Base-by-base conservation (phyloP, 2,113 vertebrate genomes). In the Nycticebus coucang region DNA sequence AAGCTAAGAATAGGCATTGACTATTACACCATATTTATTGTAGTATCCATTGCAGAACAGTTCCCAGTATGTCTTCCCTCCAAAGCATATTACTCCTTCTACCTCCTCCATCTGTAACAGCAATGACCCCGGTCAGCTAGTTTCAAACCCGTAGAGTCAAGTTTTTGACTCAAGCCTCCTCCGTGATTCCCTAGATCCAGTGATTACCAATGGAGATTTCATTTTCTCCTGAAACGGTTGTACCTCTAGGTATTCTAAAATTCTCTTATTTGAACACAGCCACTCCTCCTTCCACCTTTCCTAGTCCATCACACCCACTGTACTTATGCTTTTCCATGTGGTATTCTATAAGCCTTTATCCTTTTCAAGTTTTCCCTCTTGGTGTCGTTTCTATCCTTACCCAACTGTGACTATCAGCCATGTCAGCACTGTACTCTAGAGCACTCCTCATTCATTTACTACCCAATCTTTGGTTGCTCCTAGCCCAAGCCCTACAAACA, bases 91-190 rank as follows among this genome's bases (percentile, higher is more conserved):
- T 85, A 57, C 53, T 89, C 37, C 53, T 93, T 77, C n/a, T 77
- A 24, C 28, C 2, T 89, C 85, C 18, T 84, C 37, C 15, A 64
- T 50, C 33, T 68, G 50, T 75, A 81, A 35, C 33, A 71, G 4
- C 28, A 71, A 80, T 68, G 7, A 62, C 10, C 55, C 62, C 12
- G 64, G 30, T 62, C 30, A 80, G 33, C 45, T 60, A 84, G 26
- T 12, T 82, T 92, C 55, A 92, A 78, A 82, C 11, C 10, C 79
- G 78, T 69, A 11, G 41, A 64, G 10, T 79, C 77, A 93, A 84
- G 59, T 93, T 88, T 94, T 88, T 94, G 53, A 93, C 62, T 78
- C 26, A 68, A 60, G 50, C 22, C 33, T 93, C 68, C 68, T 78
- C 37, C 41, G 69, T 45, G 50, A 95, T 53, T 59, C 66, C 33